Base-by-base conservation (phyloP, 1,140 invertebrate genomes). In the Aphaenogaster ashmeadi region DNA sequence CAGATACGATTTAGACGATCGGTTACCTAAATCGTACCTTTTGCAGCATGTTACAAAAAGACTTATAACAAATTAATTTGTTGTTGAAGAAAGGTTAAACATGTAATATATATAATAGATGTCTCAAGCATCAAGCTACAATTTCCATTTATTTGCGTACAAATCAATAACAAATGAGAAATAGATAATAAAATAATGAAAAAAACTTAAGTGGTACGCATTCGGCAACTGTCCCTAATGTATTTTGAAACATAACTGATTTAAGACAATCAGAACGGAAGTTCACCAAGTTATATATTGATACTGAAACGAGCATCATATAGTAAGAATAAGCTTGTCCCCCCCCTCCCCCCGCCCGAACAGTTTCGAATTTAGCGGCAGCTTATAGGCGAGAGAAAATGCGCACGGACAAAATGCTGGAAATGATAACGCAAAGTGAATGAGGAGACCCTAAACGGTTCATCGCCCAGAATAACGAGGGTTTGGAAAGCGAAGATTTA, bases 391-490 rank as follows among this genome's bases (percentile, higher is more conserved):
- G 52, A 71, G 38, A 56, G 84, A 87, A 89, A 81, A 50, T 78
- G 78, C 60, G 54, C 72, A 58, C 62, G 64, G 52, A 81, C 71
- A 67, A 83, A 81, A 87, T 66, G 72, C 27, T 69, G n/a, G 56
- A 60, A 84, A 86, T 33, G 64, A 33, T 47, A 58, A 8, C 15
- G 13, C 33, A 41, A 83, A 41, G 50, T 78, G 90, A 80, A 88
- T 66, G 62, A 58, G 75, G 83, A 91, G 84, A 85, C 54, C 36
- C 47, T 81, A 90, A 92, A 86, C 87, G 81, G 88, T 90, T 93
- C 89, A 91, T 92, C 88, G 90, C 83, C 64, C 72, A 85, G 92
- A 90, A 94, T 93, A 93, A 89, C 90, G 91, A 91, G 81, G 86
- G 83, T 89, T 90, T 87, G 64, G 86, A 90, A 90, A 87, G 72